Evolutionary conservation across 1,140 invertebrate genomes (phyloP).

Genomic region (Brachionus rotundiformis): DNA sequence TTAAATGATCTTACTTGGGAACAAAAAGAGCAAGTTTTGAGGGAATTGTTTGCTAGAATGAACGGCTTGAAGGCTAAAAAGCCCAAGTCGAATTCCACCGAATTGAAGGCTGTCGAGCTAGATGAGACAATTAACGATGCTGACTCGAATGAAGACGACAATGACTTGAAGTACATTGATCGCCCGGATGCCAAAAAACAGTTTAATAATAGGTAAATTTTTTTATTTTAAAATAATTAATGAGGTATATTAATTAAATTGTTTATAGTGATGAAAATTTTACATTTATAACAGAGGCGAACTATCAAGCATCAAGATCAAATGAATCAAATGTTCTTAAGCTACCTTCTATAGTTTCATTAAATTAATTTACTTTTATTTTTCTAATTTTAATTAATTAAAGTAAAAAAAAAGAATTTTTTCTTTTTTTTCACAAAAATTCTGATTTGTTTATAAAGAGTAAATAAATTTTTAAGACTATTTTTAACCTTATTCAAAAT

Average conservation of each 20-base stretch:
- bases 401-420: too few species aligned
- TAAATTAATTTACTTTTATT: background rate
- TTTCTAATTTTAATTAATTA: background rate
- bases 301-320: background rate
- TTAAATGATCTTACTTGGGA: slow-evolving; percentile 64
- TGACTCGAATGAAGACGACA: slow-evolving; percentile 38
- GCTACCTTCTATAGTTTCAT: slow-evolving; percentile 22
- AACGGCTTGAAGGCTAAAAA: slow-evolving; percentile 56
- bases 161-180: slow-evolving; percentile 17
- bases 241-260: too few species aligned
- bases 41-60: slow-evolving; percentile 63
- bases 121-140: slow-evolving; percentile 29
- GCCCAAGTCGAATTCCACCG: background rate
- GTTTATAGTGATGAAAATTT: background rate
- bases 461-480: slow-evolving; percentile 1
- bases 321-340: background rate
- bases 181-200: background rate
- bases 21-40: slow-evolving; percentile 62
- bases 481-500: background rate
- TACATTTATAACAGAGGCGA: background rate
- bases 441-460: background rate
- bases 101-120: slow-evolving; percentile 5
- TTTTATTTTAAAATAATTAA: too few species aligned
- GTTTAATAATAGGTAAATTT: background rate
- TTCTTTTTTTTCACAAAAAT: background rate